Evolutionary conservation across 1,140 invertebrate genomes (phyloP).

Genomic region (Drosophila kepulauana): DNA sequence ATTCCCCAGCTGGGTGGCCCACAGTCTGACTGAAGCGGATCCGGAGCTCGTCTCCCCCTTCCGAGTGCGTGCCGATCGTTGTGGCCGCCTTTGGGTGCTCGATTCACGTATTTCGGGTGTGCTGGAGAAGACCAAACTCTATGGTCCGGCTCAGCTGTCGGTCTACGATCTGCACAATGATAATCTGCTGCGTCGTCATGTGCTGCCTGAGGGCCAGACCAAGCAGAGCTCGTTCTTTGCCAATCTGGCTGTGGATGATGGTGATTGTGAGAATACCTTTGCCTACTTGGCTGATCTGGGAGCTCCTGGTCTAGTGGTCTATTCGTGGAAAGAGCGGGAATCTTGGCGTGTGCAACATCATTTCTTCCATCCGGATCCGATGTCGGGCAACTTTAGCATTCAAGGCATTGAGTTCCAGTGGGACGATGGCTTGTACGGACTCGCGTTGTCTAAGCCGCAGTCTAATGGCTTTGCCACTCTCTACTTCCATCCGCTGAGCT

Average conservation of each 20-base stretch:
- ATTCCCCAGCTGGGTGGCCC: conserved; percentile 91
- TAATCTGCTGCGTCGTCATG: conserved; percentile 87
- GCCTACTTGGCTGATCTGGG: conserved; percentile 89
- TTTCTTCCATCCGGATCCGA: conserved; percentile 89
- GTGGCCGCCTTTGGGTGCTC: conserved; percentile 91
- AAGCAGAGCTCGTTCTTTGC: conserved; percentile 90
- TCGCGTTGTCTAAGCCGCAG: conserved; percentile 88
- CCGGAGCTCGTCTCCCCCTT: conserved; percentile 91
- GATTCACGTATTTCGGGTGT: conserved; percentile 90
- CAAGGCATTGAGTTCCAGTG: conserved; percentile 90
- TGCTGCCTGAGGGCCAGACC: conserved; percentile 87
- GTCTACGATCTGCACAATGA: conserved; percentile 91
- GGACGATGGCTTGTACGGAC: conserved; percentile 91
- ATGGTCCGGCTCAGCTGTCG: conserved; percentile 87
- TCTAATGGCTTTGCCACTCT: conserved; percentile 89
- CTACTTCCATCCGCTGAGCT: conserved; percentile 92
- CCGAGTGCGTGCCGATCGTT: conserved; percentile 89
- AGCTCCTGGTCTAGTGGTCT: conserved; percentile 88
- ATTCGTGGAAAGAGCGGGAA: conserved; percentile 88
- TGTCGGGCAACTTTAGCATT: conserved; percentile 90
- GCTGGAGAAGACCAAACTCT: conserved; percentile 85
- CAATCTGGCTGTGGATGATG: conserved; percentile 90
- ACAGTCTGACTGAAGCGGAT: conserved; percentile 85
- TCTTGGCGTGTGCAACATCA: conserved; percentile 90
- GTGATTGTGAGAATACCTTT: conserved; percentile 88